phyloP scores from a whole-genome alignment of 2,113 vertebrate species.

The Candoia aspera region DNA sequence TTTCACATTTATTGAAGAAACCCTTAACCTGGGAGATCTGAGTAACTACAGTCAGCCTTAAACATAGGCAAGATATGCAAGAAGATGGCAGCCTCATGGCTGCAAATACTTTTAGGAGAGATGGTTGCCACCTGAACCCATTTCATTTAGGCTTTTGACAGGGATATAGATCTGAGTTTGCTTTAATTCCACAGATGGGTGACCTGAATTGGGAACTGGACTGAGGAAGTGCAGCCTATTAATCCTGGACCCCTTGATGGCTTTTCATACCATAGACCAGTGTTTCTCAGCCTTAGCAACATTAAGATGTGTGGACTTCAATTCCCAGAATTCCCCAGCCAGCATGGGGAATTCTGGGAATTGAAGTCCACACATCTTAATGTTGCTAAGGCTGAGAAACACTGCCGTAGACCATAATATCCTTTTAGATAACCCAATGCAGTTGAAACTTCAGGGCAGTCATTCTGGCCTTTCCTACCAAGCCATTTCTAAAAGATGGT shows the following conservation, averaged over 20 bases:
- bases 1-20: background rate
- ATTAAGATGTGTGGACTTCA: too few species aligned
- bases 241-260: background rate
- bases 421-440: background rate
- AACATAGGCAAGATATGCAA: background rate
- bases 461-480: background rate
- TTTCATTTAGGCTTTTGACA: background rate
- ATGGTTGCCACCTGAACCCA: background rate
- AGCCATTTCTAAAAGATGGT: background rate
- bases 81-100: background rate
- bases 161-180: background rate
- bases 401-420: background rate
- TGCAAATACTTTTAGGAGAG: background rate
- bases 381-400: too few species aligned
- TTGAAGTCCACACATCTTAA: too few species aligned
- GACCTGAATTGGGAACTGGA: background rate
- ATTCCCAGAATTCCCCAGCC: too few species aligned
- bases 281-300: too few species aligned
- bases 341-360: too few species aligned
- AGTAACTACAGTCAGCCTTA: background rate
- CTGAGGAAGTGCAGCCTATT: background rate
- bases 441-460: background rate
- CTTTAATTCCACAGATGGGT: background rate
- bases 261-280: background rate
- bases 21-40: background rate